Evolutionary conservation across 1,140 invertebrate genomes (phyloP), one percentile per base, ranked within the genome.

Genomic region (Brachionus calyciflorus): DNA sequence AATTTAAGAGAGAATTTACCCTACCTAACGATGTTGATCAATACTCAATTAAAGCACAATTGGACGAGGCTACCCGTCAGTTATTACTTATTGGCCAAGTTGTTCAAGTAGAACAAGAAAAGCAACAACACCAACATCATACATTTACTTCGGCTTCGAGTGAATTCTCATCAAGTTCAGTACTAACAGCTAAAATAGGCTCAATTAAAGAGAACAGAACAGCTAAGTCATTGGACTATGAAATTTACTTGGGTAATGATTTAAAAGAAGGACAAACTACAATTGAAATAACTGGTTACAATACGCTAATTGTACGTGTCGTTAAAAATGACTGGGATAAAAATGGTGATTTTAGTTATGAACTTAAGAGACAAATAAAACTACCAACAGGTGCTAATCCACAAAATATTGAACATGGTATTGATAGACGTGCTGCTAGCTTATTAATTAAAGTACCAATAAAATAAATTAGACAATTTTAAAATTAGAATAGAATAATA

Each of bases 341-440:
- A 40, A 51, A 21, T 41, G 69, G 69, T 17, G 69, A 73, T 51
- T 73, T 55, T 49, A 73, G 69, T 46, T 55, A 40, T 51, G 46
- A 73, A 17, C 28, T 73, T 0, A 73, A 73, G 14, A 49, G 69
- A 37, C 48, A 73, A 41, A 73, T 73, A 1, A 73, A 73, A 21
- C 46, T 73, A 37, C 69, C 69, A 37, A n/a, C 69, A 41, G 51
- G 51, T 41, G 51, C 51, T 30, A 55, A 73, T 55, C 46, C 69
- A 33, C 69, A 73, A 33, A 49, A 73, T 30, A 37, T 73, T 55
- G 69, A 73, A 19, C 69, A 73, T 55, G 69, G 69, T 21, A 55
- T 73, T 37, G 46, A 73, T 41, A 73, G 26, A 40, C 44, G 33
- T 26, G 51, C 28, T 21, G 46, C 46, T 55, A 49, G 21, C 51